Conservation (phyloP, 2,888 invertebrate species). For the Leucophenga maculata region DNA sequence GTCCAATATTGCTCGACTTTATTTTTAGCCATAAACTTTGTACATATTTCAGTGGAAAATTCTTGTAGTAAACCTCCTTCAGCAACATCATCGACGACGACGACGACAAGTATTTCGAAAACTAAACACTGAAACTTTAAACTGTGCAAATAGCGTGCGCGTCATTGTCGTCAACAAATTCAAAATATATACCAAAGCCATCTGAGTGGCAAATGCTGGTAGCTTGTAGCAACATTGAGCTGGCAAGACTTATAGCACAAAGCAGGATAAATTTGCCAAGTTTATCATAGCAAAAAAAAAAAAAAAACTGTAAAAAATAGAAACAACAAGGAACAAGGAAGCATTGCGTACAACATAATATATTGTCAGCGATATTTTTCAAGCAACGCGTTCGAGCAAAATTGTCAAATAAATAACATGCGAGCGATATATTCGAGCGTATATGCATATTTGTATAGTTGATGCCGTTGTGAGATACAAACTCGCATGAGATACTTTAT, state of each 20-base stretch:
- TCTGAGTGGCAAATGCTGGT: constrained; percentile 53
- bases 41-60: no score
- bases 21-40: no score
- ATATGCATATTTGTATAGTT: neutral
- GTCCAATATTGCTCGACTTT: no score
- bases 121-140: constrained; percentile 51
- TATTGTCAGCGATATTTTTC: constrained; percentile 67
- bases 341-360: constrained; percentile 48
- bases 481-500: constrained; percentile 26
- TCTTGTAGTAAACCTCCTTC: no score
- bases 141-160: constrained; percentile 57
- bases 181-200: constrained; percentile 31
- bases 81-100: no score
- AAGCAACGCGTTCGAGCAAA: constrained; percentile 58
- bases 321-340: neutral
- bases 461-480: neutral
- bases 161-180: neutral
- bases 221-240: no score
- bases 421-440: constrained; percentile 21
- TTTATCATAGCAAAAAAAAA: constrained; percentile 54
- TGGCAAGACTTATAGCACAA: constrained; percentile 61
- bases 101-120: neutral
- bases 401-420: constrained; percentile 65
- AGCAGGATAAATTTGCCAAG: constrained; percentile 66
- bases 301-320: neutral